Evolutionary conservation across 2,797 vertebrate genomes (phyloP), one percentile per base, ranked within the genome.

Genomic region (Eulemur coronatus): DNA sequence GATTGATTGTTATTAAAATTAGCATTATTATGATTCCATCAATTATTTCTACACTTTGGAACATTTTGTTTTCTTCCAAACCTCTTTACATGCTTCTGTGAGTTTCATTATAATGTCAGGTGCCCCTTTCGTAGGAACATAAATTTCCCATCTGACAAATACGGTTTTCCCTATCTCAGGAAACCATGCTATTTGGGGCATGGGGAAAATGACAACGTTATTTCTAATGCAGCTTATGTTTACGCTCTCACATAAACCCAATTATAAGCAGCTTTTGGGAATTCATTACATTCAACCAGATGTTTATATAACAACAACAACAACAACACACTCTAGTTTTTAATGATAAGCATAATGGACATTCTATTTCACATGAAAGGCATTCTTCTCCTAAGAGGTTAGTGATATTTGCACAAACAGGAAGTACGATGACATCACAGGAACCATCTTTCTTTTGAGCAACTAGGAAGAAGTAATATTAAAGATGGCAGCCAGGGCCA

Each of bases 1-100:
- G 95, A 70, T 84, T 2, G 61, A 91, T 90, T 92, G 78, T 93
- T 93, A 97, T 98, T 97, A 95, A 97, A 97, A 97, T 96, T 93
- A 96, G 86, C 80, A 82, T 95, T 92, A 87, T 93, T 97, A 96
- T 78, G 59, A 89, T 11, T 61, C 50, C 87, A 73, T 95, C 73
- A 28, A 97, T 78, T 63, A 82, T 50, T 95, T 96, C 70, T 1
- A 7, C 26, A 95, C 85, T 90, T 97, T 50, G 84, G 93, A 97
- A 65, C 43, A 7, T 52, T 76, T 55, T 94, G 91, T 95, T 97
- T 97, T 78, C 81, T 93, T 95, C 41, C 41, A 92, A 97, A 41
- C n/a, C 46, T 69, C 63, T 91, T 65, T 82, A 2, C n/a, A 94
- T 43, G 91, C 85, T 95, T 96, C 89, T 88, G 88, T 94, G 79